Conservation (phyloP, 2,888 invertebrate genomes). For the Diadromus collaris region DNA sequence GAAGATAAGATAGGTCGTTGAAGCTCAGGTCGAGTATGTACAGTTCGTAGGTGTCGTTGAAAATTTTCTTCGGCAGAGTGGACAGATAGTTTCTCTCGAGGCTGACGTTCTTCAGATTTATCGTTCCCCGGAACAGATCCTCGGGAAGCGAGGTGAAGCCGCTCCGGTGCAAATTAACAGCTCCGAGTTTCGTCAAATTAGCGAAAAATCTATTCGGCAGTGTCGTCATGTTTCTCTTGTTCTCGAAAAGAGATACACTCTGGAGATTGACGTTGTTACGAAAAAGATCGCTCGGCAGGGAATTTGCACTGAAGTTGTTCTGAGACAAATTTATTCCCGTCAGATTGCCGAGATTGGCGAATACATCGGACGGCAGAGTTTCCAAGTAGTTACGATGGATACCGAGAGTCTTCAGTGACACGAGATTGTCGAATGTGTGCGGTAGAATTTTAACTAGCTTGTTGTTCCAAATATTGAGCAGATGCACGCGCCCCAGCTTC, state of each 20-base stretch:
- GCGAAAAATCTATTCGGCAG: conserved; percentile 84
- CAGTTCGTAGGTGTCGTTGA: conserved; percentile 85
- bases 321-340: conserved; percentile 84
- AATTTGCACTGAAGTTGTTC: conserved; percentile 83
- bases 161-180: conserved; percentile 83
- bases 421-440: conserved; percentile 84
- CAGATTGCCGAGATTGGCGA: conserved; percentile 84
- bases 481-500: conserved; percentile 81
- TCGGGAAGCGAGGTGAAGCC: conserved; percentile 83
- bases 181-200: conserved; percentile 82
- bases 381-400: conserved; percentile 85
- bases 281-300: conserved; percentile 84
- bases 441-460: conserved; percentile 84
- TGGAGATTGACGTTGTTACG: conserved; percentile 82
- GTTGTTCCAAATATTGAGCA: conserved; percentile 87
- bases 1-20: conserved; percentile 84
- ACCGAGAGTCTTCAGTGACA: conserved; percentile 85
- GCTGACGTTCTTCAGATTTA: conserved; percentile 83
- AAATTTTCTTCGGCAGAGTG: conserved; percentile 83
- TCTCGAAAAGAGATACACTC: conserved; percentile 77
- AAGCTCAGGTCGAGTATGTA: conserved; percentile 84
- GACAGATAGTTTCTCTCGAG: conserved; percentile 81
- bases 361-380: conserved; percentile 83
- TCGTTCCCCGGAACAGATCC: conserved; percentile 84
- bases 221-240: conserved; percentile 80